Percentiles rank a stretch among this genome's conserved stretches.
These are phyloP conservation scores for Arnoldichthys spilopterus DNA, from an alignment of 2,797 vertebrate genomes.

Conservation along the genomic window DNA sequence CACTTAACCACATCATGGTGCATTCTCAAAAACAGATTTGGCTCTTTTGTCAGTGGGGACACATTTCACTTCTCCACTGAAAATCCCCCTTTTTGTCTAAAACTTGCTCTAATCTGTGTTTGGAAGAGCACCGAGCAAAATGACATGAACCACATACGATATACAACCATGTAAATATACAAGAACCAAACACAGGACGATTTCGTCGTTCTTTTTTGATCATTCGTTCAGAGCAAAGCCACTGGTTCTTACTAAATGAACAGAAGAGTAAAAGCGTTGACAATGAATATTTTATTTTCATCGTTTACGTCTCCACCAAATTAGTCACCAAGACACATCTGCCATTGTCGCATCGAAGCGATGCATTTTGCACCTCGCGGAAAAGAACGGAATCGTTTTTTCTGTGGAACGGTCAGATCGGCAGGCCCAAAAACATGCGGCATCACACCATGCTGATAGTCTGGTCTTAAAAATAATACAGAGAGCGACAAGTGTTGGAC, in stretches of 20 bases:
- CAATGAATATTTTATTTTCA: too few species aligned
- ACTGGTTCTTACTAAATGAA: too few species aligned
- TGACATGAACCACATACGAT: neutral
- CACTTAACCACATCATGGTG: neutral
- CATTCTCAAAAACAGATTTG: neutral
- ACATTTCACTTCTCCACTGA: neutral
- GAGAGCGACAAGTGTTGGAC: neutral
- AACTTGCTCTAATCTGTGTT: constrained; percentile 1
- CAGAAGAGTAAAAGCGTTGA: too few species aligned
- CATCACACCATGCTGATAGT: constrained; percentile 35
- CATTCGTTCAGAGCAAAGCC: neutral
- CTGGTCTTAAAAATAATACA: constrained; percentile 21
- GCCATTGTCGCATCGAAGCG: neutral
- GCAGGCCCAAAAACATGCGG: constrained; percentile 10
- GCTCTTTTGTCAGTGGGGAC: neutral
- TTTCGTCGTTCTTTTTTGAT: neutral
- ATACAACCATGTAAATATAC: too few species aligned
- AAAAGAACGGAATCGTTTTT: neutral
- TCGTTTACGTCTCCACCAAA: neutral
- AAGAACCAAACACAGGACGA: neutral
- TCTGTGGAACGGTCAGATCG: neutral
- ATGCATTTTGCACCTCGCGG: constrained; percentile 19
- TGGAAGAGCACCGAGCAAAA: neutral
- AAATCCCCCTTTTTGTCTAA: neutral
- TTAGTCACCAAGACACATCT: neutral